Evolutionary conservation across 2,888 invertebrate species (phyloP).

Genomic region (Eilema depressum): DNA sequence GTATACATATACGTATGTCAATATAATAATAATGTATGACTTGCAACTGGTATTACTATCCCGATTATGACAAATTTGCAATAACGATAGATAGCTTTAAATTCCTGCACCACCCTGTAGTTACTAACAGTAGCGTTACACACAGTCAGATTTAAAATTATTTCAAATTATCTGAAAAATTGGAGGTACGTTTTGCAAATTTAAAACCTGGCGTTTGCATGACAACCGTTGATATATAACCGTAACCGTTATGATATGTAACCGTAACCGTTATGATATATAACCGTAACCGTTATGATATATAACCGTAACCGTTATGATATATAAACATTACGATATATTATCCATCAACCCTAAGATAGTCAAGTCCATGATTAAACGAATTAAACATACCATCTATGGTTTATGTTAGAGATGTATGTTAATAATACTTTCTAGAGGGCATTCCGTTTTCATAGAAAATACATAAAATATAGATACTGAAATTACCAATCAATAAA

Average conservation of each 20-base stretch:
- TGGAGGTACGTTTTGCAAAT: neutral
- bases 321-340: neutral
- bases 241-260: neutral
- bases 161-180: neutral
- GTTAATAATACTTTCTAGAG: slow-evolving; percentile 5
- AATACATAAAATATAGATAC: neutral
- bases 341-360: neutral
- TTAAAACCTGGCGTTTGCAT: neutral
- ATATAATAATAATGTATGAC: too few species aligned
- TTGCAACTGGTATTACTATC: too few species aligned
- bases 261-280: too few species aligned
- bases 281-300: neutral
- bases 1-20: too few species aligned
- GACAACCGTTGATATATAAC: too few species aligned
- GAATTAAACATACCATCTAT: neutral
- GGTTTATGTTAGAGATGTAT: neutral
- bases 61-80: too few species aligned
- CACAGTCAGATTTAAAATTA: neutral
- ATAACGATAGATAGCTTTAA: neutral
- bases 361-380: neutral
- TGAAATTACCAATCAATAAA: slow-evolving; percentile 17
- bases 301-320: neutral
- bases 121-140: neutral
- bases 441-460: neutral
- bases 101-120: too few species aligned